phyloP scores from a whole-genome alignment of 2,888 invertebrate species.

The Encarsia formosa region DNA sequence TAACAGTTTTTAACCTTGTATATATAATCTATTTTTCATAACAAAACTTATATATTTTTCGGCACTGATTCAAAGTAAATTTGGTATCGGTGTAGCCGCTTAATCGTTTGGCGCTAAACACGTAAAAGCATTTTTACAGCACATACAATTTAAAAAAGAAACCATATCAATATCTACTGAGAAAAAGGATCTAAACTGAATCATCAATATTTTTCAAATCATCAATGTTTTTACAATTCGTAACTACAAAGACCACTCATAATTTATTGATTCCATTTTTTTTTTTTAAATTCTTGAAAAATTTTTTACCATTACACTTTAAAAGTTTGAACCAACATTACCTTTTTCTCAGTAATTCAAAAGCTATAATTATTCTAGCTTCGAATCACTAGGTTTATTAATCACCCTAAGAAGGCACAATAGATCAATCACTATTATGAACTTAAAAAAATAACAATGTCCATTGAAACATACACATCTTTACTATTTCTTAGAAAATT shows the following conservation, averaged over 20 bases:
- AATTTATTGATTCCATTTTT: no score
- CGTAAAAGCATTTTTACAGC: conserved; percentile 29
- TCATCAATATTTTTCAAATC: background rate
- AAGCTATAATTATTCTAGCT: no score
- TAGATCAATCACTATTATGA: background rate
- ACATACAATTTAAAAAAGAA: conserved; percentile 6
- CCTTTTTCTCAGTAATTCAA: conserved; percentile 4
- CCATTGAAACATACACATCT: no score
- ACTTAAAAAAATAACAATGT: conserved; percentile 2
- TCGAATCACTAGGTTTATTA: conserved; percentile 1
- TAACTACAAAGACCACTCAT: no score
- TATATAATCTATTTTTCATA: no score
- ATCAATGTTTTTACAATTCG: no score
- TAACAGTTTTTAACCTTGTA: background rate
- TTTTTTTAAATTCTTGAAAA: no score
- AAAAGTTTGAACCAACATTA: no score
- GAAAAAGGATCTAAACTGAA: conserved; percentile 1
- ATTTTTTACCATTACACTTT: background rate
- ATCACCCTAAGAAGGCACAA: conserved; percentile 1
- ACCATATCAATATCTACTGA: no score
- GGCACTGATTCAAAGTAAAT: conserved; percentile 15
- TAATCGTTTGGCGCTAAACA: conserved; percentile 33
- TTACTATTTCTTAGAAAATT: conserved; percentile 13
- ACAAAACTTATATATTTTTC: conserved; percentile 4
- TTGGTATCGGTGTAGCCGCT: conserved; percentile 38